Conservation (phyloP, 2,888 invertebrate species). For the Calameuta filiformis region DNA sequence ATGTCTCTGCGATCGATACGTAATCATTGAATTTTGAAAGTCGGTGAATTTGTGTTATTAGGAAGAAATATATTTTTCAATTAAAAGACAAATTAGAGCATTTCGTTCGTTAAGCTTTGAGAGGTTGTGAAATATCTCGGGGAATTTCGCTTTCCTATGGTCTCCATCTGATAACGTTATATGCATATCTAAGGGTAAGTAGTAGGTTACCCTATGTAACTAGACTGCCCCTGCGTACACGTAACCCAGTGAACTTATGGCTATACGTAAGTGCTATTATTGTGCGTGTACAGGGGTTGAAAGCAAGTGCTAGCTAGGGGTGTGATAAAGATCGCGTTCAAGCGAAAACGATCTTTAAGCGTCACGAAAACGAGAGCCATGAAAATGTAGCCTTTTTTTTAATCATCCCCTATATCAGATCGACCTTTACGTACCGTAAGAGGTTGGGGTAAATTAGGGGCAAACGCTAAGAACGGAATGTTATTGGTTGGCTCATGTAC, state of each 20-base stretch:
- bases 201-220: neutral
- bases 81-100: neutral
- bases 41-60: neutral
- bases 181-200: neutral
- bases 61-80: neutral
- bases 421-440: neutral
- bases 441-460: neutral
- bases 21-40: neutral
- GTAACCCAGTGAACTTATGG: neutral
- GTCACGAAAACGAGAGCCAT: neutral
- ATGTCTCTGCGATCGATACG: neutral
- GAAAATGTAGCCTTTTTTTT: slow-evolving; percentile 9
- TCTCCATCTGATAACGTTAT: neutral
- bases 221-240: neutral
- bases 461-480: neutral
- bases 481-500: neutral
- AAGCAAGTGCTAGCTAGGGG: neutral
- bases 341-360: neutral
- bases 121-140: neutral
- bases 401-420: neutral
- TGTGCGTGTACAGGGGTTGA: neutral
- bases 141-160: too few relatives aligned
- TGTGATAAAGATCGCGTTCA: neutral
- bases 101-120: neutral
- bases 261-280: neutral